Base-by-base conservation (phyloP, 2,888 invertebrate genomes). In the Thymelicus lineola region DNA sequence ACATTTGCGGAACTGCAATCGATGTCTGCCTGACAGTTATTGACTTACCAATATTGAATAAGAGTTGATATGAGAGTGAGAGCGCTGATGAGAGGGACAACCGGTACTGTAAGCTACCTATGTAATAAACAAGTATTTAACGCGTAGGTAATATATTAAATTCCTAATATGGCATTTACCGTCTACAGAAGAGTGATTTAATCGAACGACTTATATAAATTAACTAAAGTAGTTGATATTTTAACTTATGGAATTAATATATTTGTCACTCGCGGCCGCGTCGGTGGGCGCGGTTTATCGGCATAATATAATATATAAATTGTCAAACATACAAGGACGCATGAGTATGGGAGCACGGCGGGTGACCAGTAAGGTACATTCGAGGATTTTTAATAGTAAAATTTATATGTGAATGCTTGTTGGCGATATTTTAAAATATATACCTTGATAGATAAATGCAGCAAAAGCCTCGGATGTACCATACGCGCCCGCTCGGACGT, bases 141-240 rank as follows among this genome's bases (percentile, higher is more conserved):
- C 82, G 80, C 86, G 84, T 88, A 86, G 87, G 75, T 79, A 76
- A 78, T 85, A 87, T 89, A 87, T 88, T 82, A 86, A 87, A 93
- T 92, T 93, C 93, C 93, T 93, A 93, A 86, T 85, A 91, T 86
- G 92, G 93, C 93, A 93, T 93, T 93, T 93, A 93, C 90, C 90
- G 91, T 92, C 87, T 89, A 89, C 86, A 83, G 87, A 85, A 82
- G 86, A 92, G 91, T 91, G 90, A 91, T 91, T 88, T 87, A 84
- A 86, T 87, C 85, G 85, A 87, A 85, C 82, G 83, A 86, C 81
- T 86, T 89, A 87, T 86, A 81, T 87, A 82, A 89, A 89, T 85
- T 86, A 86, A 86, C 82, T 86, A 83, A 86, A 82, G 81, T 90
- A 88, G 86, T 84, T 79, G 77, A 82, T 86, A 85, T 85, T 84